Base-by-base conservation (phyloP, 2,888 invertebrate species). In the Thecocarcelia acutangulata region DNA sequence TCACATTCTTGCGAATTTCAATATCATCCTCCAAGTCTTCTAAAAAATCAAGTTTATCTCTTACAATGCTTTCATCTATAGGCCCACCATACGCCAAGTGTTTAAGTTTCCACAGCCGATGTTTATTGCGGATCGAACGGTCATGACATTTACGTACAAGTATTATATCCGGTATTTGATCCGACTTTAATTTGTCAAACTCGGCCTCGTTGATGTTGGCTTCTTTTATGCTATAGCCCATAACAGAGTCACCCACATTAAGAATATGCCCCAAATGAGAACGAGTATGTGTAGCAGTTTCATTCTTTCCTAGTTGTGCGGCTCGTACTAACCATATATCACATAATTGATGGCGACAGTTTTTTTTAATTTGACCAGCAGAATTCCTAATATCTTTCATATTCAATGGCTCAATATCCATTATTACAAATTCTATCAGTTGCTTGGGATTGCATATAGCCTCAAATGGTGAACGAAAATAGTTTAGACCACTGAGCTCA, bases 11-110 rank as follows among this genome's bases (percentile, higher is more conserved):
- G 74, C 99, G 93, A 87, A 97, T 93, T 13, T 94, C 93, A 3
- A 95, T 94, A 91, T 99, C 98, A 90, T 99, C 99, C 90, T 99
- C 99, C 84, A 99, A 91, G 88, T 99, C 99, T 86, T 99, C 97
- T 91, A 99, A 92, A 92, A 99, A 99, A 85, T 98, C 98, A 86
- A 95, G 94, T 91, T 97, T 98, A 87, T 98, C 98, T 86, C 93
- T 92, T 84, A 93, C 93, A 63, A 93, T 94, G 37, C 93, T 93
- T 87, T 94, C 93, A 75, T 92, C 93, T 1, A 93, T 92, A 3
- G 92, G 93, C 64, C 94, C 95, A 64, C 94, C 95, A 11, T 94
- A 93, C 0, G 94, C 93, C 90, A 99, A 93, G 89, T 97, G 97
- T 87, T 96, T 95, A 44, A 99, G 93, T 89, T 97, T 98, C 99